Evolutionary conservation across 1,140 invertebrate genomes (phyloP).

Genomic region (Psilanteris sp.): DNA sequence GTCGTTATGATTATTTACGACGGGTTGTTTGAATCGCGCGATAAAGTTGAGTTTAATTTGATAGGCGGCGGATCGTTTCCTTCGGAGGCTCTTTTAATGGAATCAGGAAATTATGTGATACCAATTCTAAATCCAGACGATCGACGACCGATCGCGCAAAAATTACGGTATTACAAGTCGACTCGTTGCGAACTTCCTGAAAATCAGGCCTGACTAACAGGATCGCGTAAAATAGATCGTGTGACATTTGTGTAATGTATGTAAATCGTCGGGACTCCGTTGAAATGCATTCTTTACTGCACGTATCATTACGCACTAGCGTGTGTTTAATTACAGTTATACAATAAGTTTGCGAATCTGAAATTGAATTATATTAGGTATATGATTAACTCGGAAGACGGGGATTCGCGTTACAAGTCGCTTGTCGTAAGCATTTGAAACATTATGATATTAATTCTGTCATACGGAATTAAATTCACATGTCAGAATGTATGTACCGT

Average conservation of each 20-base stretch:
- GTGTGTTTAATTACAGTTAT: constrained; percentile 49
- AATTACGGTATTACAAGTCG: constrained; percentile 32
- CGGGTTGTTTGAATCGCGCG: constrained; percentile 15
- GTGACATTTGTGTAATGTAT: constrained; percentile 45
- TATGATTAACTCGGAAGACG: no score
- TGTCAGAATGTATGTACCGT: no score
- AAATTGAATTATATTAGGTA: no score
- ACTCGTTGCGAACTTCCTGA: constrained; percentile 33
- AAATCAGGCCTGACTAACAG: constrained; percentile 50
- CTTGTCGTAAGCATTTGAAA: no score
- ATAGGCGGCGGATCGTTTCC: constrained; percentile 19
- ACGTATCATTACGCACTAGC: constrained; percentile 35
- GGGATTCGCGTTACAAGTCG: no score
- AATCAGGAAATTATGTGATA: constrained; percentile 42
- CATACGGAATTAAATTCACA: no score
- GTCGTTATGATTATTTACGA: constrained; percentile 42
- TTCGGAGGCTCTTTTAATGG: constrained; percentile 33
- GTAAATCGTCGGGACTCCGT: constrained; percentile 39
- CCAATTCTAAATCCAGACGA: constrained; percentile 12
- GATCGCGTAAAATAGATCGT: constrained; percentile 54
- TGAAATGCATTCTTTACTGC: constrained; percentile 25
- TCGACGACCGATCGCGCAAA: constrained; percentile 21
- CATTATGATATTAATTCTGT: no score
- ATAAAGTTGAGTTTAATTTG: constrained; percentile 52
- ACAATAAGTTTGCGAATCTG: constrained; percentile 25